Conservation (phyloP, 1,140 invertebrate species). For the Stenopsyche tienmushanensis region DNA sequence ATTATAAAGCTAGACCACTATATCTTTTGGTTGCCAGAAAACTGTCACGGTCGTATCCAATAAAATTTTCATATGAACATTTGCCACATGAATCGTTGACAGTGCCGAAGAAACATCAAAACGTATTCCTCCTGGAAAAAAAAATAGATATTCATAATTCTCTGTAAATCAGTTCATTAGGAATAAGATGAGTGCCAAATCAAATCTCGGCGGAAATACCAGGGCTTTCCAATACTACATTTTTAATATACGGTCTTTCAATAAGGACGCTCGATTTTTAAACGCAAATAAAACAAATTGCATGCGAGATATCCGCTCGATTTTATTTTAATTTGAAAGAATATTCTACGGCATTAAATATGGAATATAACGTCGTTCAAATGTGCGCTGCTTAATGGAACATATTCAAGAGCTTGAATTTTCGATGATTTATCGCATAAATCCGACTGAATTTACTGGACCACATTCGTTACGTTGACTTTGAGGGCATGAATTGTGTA, state of each 20-base stretch:
- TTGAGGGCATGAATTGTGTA: no score
- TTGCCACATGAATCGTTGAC: conserved; percentile 9
- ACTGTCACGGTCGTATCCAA: conserved; percentile 25
- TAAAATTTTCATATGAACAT: conserved; percentile 19
- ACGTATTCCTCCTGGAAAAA: conserved; percentile 20
- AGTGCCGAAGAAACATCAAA: conserved; percentile 3
- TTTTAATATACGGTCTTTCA: neutral
- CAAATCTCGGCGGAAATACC: no score
- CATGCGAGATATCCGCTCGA: no score
- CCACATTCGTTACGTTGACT: no score
- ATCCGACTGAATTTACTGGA: no score
- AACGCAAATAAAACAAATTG: neutral
- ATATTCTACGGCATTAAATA: no score
- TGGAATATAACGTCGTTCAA: no score
- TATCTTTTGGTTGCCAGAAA: conserved; percentile 16
- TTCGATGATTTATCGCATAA: no score
- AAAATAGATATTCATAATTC: conserved; percentile 7
- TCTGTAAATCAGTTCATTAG: neutral
- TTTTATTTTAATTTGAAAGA: no score
- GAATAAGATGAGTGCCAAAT: neutral
- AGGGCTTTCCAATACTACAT: no score
- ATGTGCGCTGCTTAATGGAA: no score
- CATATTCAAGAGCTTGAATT: no score
- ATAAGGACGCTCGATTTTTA: neutral
- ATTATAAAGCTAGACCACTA: conserved; percentile 18